Evolutionary conservation across 2,888 invertebrate species (phyloP), one percentile per base, ranked within the genome.

Genomic region (Chouioia cunea): DNA sequence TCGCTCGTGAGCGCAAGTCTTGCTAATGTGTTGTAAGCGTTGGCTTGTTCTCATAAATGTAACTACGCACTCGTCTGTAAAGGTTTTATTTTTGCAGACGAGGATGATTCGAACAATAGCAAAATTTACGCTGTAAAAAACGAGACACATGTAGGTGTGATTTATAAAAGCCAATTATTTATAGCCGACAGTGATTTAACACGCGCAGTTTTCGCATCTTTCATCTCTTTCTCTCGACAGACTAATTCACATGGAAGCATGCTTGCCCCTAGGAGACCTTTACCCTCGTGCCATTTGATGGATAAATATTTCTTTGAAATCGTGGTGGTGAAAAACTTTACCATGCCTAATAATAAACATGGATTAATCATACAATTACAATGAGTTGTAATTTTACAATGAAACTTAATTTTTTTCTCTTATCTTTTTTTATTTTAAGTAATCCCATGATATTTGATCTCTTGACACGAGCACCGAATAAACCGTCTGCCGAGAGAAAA

Each of bases 11-110:
- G 36, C 77, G 76, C 71, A 79, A 73, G 79, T 77, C 74, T 76
- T 72, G 74, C 78, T 79, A 80, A 79, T 79, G 78, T 73, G 78
- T 65, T 73, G 72, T 77, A 78, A 78, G 76, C 75, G 74, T 65
- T 57, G 27, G 10, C 57, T 58, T 52, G 64, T 75, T 76, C 44
- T 72, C 76, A 76, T 78, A 77, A 80, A 74, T 76, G 43, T 68
- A 15, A 77, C 76, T 74, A 78, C 78, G 80, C 77, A 78, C 74
- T 76, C 76, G 74, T 73, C 73, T 64, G 59, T 47, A 58, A 57
- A 62, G 57, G 57, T 48, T 52, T 73, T 62, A 44, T 50, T 59
- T 22, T 16, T 36, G 36, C 12, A 1, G 10, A 1, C 36, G 36
- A 36, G 36, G n/a, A 36, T 12, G 10, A 36, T 36, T 36, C 36